Conservation (phyloP, 2,113 vertebrate species). For the Podiceps cristatus region DNA sequence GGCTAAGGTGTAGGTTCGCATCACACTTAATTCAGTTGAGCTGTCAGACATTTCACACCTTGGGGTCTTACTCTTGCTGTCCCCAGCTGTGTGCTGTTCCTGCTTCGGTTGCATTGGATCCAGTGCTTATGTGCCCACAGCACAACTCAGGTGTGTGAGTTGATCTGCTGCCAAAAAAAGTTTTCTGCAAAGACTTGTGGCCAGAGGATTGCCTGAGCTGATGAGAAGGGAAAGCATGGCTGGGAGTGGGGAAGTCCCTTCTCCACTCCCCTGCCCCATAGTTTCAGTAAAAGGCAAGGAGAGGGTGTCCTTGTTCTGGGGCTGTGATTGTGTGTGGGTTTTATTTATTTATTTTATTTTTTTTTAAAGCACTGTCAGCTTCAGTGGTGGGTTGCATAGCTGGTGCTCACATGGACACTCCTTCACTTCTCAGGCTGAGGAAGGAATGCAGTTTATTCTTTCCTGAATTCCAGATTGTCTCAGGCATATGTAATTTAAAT, state of each 20-base stretch:
- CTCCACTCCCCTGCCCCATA: not conserved
- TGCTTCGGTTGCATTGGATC: not conserved
- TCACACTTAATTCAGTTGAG: not conserved
- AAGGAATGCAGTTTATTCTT: not conserved
- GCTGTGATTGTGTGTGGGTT: not conserved
- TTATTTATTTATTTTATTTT: not conserved
- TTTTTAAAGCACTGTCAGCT: not conserved
- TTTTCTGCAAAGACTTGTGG: not conserved
- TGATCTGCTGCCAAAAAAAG: not conserved
- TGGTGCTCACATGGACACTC: rapidly evolving
- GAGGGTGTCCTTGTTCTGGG: not conserved
- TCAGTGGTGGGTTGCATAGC: not conserved
- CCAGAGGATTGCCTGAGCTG: not conserved
- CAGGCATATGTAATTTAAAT: not conserved
- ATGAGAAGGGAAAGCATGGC: not conserved
- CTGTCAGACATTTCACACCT: not conserved
- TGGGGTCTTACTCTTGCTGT: not conserved
- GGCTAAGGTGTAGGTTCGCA: not conserved
- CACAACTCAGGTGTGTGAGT: not conserved
- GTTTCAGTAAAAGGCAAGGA: not conserved
- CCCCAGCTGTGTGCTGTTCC: not conserved
- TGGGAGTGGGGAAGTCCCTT: not conserved
- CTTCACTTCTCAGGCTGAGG: not conserved
- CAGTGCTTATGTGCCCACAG: not conserved
- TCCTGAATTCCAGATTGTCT: not conserved